phyloP scores from a whole-genome alignment of 2,797 vertebrate genomes.

The Syngnathus rostellatus region DNA sequence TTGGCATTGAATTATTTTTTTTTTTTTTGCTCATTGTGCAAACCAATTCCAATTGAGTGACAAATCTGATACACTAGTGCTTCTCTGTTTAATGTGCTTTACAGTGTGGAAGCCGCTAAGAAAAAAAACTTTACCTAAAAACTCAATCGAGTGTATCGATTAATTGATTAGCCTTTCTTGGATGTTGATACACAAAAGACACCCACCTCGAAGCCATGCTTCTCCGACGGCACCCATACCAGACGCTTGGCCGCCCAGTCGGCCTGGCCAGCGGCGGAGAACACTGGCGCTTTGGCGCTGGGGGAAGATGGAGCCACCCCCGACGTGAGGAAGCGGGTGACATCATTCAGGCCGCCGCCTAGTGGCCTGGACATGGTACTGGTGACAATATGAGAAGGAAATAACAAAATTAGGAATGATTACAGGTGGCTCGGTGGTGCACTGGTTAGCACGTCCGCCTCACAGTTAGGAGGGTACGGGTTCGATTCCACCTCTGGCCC shows the following conservation, averaged over 20 bases:
- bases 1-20: no score
- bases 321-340: constrained; percentile 72
- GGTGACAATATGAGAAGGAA: constrained; percentile 48
- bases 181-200: not conserved
- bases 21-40: no score
- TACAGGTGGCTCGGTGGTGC: not conserved
- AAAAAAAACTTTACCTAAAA: no score
- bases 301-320: constrained; percentile 62
- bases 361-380: constrained; percentile 68
- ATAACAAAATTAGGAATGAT: constrained; percentile 6
- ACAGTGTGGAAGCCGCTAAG: no score
- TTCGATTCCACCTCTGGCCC: no score
- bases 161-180: no score
- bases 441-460: no score
- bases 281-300: constrained; percentile 35
- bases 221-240: constrained; percentile 89
- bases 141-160: no score
- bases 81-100: no score
- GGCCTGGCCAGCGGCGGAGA: constrained; percentile 76
- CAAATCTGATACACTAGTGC: no score
- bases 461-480: no score
- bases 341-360: constrained; percentile 66
- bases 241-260: constrained; percentile 88
- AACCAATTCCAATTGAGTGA: no score
- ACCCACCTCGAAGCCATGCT: constrained; percentile 84